A percentile compares a stretch with the other conserved stretches of the same genome.
phyloP scores from a whole-genome alignment of 2,113 vertebrate genomes.

The Apteryx mantelli region DNA sequence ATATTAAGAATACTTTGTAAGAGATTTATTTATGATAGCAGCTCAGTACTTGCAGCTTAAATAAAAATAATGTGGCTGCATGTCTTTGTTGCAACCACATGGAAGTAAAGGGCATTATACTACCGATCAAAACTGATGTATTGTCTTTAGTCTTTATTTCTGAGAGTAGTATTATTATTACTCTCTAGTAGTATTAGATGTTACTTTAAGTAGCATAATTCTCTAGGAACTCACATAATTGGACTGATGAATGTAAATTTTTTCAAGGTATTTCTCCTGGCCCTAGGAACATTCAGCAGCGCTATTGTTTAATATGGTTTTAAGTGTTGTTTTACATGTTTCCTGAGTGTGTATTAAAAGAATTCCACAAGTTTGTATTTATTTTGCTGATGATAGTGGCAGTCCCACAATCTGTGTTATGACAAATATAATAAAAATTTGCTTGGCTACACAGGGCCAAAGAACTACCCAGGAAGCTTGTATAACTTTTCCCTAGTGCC shows the following conservation, averaged over 20 bases:
- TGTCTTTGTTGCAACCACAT: background rate
- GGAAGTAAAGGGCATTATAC: background rate
- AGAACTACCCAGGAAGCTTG: background rate
- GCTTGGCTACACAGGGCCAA: background rate
- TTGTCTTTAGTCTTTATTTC: background rate
- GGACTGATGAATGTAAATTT: background rate
- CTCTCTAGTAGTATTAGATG: background rate
- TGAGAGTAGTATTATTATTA: background rate
- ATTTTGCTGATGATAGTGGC: background rate
- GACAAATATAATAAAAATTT: background rate
- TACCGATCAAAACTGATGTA: background rate
- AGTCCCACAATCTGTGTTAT: background rate
- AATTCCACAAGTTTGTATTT: background rate
- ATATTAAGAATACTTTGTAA: background rate
- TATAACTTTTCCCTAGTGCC: background rate
- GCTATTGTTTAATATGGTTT: background rate
- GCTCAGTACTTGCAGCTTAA: background rate
- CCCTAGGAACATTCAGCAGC: background rate
- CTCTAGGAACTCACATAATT: background rate
- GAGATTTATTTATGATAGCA: background rate
- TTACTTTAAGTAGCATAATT: background rate
- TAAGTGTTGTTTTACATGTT: background rate
- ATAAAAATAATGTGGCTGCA: background rate
- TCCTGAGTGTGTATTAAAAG: background rate
- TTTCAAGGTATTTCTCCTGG: background rate